Conservation (phyloP, 2,797 vertebrate genomes). For the Rousettus madagascariensis region DNA sequence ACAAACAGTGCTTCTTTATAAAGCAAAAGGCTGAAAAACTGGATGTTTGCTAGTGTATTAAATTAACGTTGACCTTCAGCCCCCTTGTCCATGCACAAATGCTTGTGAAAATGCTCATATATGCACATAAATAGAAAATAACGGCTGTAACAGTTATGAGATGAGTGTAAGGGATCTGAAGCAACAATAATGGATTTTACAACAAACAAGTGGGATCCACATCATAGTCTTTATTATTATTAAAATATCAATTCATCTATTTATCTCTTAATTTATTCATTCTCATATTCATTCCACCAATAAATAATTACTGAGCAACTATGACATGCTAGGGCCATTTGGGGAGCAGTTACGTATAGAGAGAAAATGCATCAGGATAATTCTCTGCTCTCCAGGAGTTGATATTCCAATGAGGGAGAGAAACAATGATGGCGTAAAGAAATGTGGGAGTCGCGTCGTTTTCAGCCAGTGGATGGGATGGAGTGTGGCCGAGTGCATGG, state of each 20-base stretch:
- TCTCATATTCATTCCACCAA: background rate
- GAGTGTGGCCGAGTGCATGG: rapidly evolving
- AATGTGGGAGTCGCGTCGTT: rapidly evolving
- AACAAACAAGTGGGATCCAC: background rate
- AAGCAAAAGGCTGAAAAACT: slow-evolving; percentile 49
- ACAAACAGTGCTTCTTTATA: slow-evolving; percentile 52
- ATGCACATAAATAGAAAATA: background rate
- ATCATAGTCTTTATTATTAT: background rate
- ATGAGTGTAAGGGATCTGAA: background rate
- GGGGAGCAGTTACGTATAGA: background rate
- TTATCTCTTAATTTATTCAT: background rate
- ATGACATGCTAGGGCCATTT: background rate
- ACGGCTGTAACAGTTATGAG: background rate
- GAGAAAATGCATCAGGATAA: too few relatives aligned
- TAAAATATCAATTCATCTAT: slow-evolving; percentile 35
- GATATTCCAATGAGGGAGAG: background rate
- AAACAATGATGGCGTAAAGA: rapidly evolving
- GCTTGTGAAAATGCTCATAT: slow-evolving; percentile 15
- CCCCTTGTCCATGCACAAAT: background rate
- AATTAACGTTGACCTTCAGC: slow-evolving; percentile 30
- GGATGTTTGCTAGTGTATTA: background rate
- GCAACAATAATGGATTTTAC: background rate
- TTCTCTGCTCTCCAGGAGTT: background rate
- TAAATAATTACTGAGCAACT: background rate
- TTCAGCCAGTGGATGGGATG: too few relatives aligned